Evolutionary conservation across 1,140 invertebrate species (phyloP), one percentile per base, ranked within the genome.

Genomic region (Xylocopa sonorina): DNA sequence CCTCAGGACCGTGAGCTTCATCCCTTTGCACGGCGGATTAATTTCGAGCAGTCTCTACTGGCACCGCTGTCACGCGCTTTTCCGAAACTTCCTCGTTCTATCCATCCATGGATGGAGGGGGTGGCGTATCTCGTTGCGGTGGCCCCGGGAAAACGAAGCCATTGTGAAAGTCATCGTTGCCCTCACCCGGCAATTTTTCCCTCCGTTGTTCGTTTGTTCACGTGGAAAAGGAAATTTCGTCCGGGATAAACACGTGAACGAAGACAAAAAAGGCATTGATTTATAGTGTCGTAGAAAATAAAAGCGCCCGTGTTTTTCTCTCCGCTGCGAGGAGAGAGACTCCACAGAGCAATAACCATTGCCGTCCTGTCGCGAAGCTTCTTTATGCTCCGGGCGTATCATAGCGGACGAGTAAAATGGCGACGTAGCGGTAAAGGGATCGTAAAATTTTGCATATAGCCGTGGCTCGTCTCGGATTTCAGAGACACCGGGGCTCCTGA

Each of bases 1-100:
- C 63, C 73, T 27, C 53, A 2, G 43, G 51, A 50, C 68, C 63
- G 24, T 48, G 57, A 64, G 75, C 51, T 77, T 77, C 41, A 69
- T 77, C 74, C 78, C 68, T 78, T 74, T 46, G 63, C 80, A 63
- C 43, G 64, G 60, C 69, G 75, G 82, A 84, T 83, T 82, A 84
- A 79, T 83, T 83, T 83, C 80, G 74, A 72, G 46, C 50, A 53
- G 53, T 51, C 48, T 32, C 48, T 32, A 38, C 51, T 51, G 38
- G 53, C 50, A 60, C 18, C 64, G 34, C 53, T 43, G 64, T 67
- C 48, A 67, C 46, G n/a, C 51, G 34, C 10, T n/a, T 32, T 38
- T 24, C 46, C 43, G 7, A 55, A 76, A 68, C 41, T 55, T 67
- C 27, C 38, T 51, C 58, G 0, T 38, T 62, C 24, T 24, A n/a